These are phyloP conservation scores for Heterohyrax brucei DNA, from an alignment of 2,797 vertebrate genomes.

Conservation along the genomic window DNA sequence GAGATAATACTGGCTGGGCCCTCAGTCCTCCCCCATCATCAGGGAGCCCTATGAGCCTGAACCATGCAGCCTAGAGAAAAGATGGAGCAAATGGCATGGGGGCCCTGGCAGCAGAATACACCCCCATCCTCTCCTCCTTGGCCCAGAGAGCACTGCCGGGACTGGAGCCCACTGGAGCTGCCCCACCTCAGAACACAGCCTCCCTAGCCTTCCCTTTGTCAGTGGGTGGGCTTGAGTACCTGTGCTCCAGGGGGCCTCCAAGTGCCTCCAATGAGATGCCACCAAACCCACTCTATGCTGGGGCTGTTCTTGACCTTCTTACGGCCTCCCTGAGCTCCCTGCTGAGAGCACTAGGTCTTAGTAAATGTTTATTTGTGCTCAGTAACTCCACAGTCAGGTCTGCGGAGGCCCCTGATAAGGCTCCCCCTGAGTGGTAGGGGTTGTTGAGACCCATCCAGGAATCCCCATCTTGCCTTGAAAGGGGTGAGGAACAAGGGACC, in stretches of 20 bases:
- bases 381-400: neutral
- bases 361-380: no score
- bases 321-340: no score
- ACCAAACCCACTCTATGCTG: fast-evolving
- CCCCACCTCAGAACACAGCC: neutral
- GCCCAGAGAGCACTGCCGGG: fast-evolving
- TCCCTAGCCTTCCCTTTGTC: neutral
- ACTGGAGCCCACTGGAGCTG: fast-evolving
- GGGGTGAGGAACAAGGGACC: no score
- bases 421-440: neutral
- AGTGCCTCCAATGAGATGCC: neutral
- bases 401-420: neutral
- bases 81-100: neutral
- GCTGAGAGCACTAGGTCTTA: neutral
- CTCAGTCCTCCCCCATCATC: neutral
- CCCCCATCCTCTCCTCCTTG: neutral
- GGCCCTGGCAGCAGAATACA: neutral
- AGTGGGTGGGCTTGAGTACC: neutral
- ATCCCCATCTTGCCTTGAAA: neutral
- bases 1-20: neutral
- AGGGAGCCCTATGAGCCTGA: neutral
- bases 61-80: neutral
- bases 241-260: neutral
- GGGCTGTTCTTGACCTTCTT: neutral
- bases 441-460: neutral